These are phyloP conservation scores for Coelopa frigida DNA, from an alignment of 1,140 invertebrate species.

Conservation along the genomic window DNA sequence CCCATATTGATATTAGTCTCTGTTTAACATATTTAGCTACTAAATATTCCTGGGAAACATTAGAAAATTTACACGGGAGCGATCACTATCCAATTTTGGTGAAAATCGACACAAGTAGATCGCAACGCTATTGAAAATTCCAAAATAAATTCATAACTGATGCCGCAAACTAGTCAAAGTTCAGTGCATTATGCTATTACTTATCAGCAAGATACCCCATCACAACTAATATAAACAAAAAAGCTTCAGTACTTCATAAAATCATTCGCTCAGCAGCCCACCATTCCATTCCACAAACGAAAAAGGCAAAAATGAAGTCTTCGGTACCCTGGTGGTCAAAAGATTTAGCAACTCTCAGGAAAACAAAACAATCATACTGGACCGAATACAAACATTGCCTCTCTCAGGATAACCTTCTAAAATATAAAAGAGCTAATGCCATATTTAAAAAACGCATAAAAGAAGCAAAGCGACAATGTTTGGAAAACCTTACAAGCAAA, in stretches of 20 bases:
- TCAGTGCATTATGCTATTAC: not conserved
- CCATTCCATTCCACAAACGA: slow-evolving; percentile 12
- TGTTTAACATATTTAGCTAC: slow-evolving; percentile 1
- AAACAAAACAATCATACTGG: slow-evolving; percentile 11
- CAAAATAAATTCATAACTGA: slow-evolving; percentile 8
- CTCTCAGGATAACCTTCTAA: not conserved
- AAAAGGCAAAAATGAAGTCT: not conserved
- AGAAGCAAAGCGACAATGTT: slow-evolving; percentile 7
- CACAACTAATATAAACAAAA: not conserved
- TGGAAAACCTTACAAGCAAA: slow-evolving; percentile 5
- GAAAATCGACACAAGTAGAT: not conserved
- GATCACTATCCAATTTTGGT: slow-evolving; percentile 13
- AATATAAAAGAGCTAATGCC: not conserved
- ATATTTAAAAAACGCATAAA: slow-evolving; percentile 1
- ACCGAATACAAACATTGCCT: slow-evolving; percentile 4
- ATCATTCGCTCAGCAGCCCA: slow-evolving; percentile 8
- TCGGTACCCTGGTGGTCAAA: slow-evolving; percentile 8
- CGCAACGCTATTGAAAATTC: not conserved
- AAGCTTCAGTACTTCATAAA: slow-evolving; percentile 6
- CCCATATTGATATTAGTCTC: slow-evolving; percentile 10
- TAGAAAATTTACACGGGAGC: slow-evolving; percentile 6
- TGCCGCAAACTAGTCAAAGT: slow-evolving; percentile 11
- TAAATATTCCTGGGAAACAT: slow-evolving; percentile 7
- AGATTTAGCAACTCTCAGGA: not conserved
- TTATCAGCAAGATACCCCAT: not conserved